Evolutionary conservation across 2,113 vertebrate species (phyloP).

Genomic region (Talpa occidentalis): DNA sequence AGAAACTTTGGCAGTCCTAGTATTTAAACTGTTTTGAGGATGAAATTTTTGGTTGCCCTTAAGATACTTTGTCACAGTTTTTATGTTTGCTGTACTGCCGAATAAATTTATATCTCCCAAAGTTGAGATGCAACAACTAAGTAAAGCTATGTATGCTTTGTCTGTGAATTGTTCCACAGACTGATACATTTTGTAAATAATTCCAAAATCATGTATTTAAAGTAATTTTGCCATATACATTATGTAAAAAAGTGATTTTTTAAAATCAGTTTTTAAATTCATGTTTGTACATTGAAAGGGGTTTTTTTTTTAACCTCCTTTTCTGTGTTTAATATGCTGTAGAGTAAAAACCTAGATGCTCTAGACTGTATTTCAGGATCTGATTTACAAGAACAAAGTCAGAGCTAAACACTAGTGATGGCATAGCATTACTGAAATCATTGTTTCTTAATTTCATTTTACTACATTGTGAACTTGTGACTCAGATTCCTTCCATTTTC

Average conservation of each 20-base stretch:
- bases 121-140: slow-evolving; percentile 86
- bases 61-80: slow-evolving; percentile 82
- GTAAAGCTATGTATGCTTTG: slow-evolving; percentile 85
- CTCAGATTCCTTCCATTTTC: slow-evolving; percentile 89
- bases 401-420: slow-evolving; percentile 86
- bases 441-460: slow-evolving; percentile 89
- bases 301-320: slow-evolving; percentile 82
- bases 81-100: slow-evolving; percentile 86
- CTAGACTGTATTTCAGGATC: slow-evolving; percentile 89
- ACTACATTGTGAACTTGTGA: slow-evolving; percentile 89
- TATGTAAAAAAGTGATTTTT: slow-evolving; percentile 97
- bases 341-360: slow-evolving; percentile 89
- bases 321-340: slow-evolving; percentile 93
- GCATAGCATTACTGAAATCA: slow-evolving; percentile 86
- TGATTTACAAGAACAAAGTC: slow-evolving; percentile 86
- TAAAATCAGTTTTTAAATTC: slow-evolving; percentile 93
- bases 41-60: slow-evolving; percentile 85
- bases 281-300: slow-evolving; percentile 94
- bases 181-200: slow-evolving; percentile 93
- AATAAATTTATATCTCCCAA: slow-evolving; percentile 86
- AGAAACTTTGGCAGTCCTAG: slow-evolving; percentile 89
- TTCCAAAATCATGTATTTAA: slow-evolving; percentile 94
- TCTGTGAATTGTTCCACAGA: slow-evolving; percentile 89
- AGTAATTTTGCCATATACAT: slow-evolving; percentile 94
- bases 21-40: slow-evolving; percentile 84